phyloP scores from a whole-genome alignment of 2,113 vertebrate species.

The Garra rufa region DNA sequence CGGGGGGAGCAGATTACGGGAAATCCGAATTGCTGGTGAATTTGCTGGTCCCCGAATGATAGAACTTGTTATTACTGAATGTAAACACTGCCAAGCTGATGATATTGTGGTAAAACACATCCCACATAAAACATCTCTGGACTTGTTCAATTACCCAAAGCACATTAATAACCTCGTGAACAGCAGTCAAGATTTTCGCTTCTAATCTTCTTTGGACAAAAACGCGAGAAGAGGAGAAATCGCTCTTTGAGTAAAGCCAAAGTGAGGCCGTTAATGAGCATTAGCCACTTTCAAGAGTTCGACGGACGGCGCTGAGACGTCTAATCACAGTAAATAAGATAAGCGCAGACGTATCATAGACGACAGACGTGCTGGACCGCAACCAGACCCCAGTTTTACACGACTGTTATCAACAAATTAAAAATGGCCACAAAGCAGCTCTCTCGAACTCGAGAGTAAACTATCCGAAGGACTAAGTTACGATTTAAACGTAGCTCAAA shows the following conservation, averaged over 20 bases:
- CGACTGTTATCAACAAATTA: not conserved
- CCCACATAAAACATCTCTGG: constrained; percentile 76
- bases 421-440: not conserved
- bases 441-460: not conserved
- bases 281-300: constrained; percentile 46
- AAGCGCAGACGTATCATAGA: constrained; percentile 15
- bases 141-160: constrained; percentile 77
- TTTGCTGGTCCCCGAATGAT: constrained; percentile 77
- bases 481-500: not conserved
- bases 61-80: constrained; percentile 81
- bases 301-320: constrained; percentile 5
- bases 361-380: constrained; percentile 28
- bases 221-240: constrained; percentile 30
- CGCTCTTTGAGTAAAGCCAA: constrained; percentile 48
- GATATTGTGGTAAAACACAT: constrained; percentile 81
- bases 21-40: constrained; percentile 78
- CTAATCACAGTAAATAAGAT: constrained; percentile 39
- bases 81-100: constrained; percentile 82
- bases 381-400: constrained; percentile 8
- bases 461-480: not conserved
- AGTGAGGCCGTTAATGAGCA: constrained; percentile 65
- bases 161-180: constrained; percentile 70
- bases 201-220: constrained; percentile 63
- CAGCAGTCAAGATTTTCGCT: constrained; percentile 57
- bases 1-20: constrained; percentile 74